Conservation (phyloP, 2,797 vertebrate genomes). For the Eutrigla gurnardus region DNA sequence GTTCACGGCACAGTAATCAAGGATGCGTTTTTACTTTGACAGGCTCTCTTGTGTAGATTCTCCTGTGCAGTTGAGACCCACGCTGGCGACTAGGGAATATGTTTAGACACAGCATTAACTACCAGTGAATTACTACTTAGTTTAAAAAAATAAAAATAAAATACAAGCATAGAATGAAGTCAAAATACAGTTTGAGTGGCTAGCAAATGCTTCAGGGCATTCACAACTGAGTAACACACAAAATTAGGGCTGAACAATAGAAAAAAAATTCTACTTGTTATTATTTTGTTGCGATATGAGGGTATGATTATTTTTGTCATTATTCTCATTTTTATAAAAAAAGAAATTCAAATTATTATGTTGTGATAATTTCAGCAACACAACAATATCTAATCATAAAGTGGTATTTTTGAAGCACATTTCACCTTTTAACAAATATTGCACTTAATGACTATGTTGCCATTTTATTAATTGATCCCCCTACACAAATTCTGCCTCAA, state of each 20-base stretch:
- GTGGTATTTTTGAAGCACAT: background rate
- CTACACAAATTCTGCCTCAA: background rate
- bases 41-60: background rate
- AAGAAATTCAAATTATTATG: too few species aligned
- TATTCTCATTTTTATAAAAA: too few species aligned
- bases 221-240: too few species aligned
- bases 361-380: background rate
- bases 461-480: background rate
- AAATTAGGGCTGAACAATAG: too few species aligned
- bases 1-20: background rate
- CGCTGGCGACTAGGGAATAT: background rate
- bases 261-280: too few species aligned
- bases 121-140: conserved; percentile 3
- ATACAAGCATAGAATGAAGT: background rate
- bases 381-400: background rate
- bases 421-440: background rate
- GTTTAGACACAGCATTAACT: background rate
- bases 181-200: background rate
- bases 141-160: background rate
- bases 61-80: background rate
- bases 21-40: background rate
- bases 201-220: background rate
- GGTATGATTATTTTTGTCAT: too few species aligned
- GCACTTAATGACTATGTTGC: background rate
- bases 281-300: too few species aligned